Evolutionary conservation across 2,113 vertebrate genomes (phyloP), one percentile per base, ranked within the genome.

Genomic region (Callipepla californica): DNA sequence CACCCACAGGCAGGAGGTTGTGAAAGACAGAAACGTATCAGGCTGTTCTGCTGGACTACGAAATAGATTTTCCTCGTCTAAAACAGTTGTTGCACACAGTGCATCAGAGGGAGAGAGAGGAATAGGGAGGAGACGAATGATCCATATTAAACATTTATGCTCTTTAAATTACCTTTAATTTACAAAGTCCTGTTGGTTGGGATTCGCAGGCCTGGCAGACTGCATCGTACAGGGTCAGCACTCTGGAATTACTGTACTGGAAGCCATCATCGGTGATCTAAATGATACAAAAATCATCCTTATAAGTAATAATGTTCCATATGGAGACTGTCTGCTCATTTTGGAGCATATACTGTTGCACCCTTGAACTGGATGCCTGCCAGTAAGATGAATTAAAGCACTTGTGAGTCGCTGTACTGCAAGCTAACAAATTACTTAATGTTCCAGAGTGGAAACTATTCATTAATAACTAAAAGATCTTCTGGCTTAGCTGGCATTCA

Each of bases 161-260:
- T 95, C 67, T 95, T 96, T 97, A 90, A 94, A 96, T 98, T 98
- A 98, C 98, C 98, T 98, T 99, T 98, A 98, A 98, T 98, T 98
- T 98, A 97, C 98, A 98, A 95, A 98, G 97, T 97, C 96, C 96
- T 18, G 97, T 96, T 74, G 89, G 93, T 8, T 96, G 96, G 9
- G 93, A 94, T 51, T 97, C 93, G 70, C 98, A 98, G 84, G 96
- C 90, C 96, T 98, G 98, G 95, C 98, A 98, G 45, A 98, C 92
- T 4, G 97, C 97, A 2, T 98, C 97, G 25, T 97, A 98, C 86
- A 98, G 95, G 21, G 97, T 98, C 94, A 98, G 84, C 73, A 98
- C 97, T 90, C 97, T 97, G 53, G 96, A 95, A 78, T 95, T 95
- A 51, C 97, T 98, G 97, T 98, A 97, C 89, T 97, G 97, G 59